phyloP scores from a whole-genome alignment of 2,797 vertebrate genomes.

The Mus spretus region DNA sequence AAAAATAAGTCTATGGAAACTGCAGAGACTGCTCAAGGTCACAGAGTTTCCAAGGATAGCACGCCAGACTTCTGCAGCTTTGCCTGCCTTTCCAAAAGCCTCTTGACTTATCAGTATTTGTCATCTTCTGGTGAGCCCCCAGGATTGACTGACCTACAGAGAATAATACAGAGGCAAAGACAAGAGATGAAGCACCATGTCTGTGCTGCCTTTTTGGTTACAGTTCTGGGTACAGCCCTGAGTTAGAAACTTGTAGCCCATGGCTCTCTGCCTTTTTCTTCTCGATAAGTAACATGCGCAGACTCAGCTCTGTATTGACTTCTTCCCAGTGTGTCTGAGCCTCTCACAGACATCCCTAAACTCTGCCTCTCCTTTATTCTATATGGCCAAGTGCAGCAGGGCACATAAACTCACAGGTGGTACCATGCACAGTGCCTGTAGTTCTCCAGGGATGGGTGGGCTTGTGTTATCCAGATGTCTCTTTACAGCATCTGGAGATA shows the following conservation, averaged over 20 bases:
- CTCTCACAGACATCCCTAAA: neutral
- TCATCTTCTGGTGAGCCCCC: neutral
- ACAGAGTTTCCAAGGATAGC: neutral
- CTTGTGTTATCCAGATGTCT: fast-evolving
- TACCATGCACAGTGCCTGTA: fast-evolving
- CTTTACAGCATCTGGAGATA: neutral
- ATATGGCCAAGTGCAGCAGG: fast-evolving
- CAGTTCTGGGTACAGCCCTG: too few species aligned
- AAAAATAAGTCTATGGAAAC: neutral
- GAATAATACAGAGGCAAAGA: neutral
- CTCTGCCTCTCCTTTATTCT: neutral
- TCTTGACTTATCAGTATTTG: neutral
- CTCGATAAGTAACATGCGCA: neutral
- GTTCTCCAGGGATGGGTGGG: neutral
- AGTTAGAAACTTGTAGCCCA: neutral
- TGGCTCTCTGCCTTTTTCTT: neutral
- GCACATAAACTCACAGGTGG: fast-evolving
- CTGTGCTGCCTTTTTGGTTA: neutral
- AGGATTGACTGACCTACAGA: neutral
- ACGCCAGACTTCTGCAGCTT: neutral
- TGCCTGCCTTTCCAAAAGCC: neutral
- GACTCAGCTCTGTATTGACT: neutral
- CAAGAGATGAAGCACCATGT: neutral
- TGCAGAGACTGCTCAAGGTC: neutral
- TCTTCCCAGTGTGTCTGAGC: neutral